Base-by-base conservation (phyloP, 2,113 vertebrate genomes). In the Psittacula cyanocephala region DNA sequence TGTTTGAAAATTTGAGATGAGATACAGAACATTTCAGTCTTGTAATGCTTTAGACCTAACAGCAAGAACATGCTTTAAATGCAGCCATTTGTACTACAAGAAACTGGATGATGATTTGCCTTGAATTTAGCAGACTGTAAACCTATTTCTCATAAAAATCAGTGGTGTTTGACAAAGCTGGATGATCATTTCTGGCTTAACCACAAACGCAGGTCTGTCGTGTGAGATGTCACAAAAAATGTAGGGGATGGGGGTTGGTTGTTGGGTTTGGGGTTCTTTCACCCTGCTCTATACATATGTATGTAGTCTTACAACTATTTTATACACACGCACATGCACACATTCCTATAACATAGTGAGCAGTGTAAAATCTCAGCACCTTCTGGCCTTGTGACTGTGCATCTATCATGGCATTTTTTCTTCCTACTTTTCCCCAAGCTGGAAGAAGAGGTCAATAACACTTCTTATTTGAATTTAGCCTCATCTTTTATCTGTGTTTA, bases 1-100 rank as follows among this genome's bases (percentile, higher is more conserved):
- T 97, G 96, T 97, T 97, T 97, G 92, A 97, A 97, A 97, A 95
- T 97, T 74, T 95, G 83, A 97, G 88, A 96, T 88, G 90, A 96
- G 81, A 95, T 96, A 88, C 24, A 88, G 90, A 93, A 81, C 80
- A 96, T 96, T 97, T 97, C 1, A 24, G 84, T 94, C 91, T 93
- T 95, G 75, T 91, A 95, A 93, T 92, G 71, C 74, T 91, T 81
- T 89, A 97, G 86, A 86, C 87, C 74, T 96, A 96, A 95, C 93
- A 91, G 79, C 59, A 88, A 63, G 70, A 89, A 93, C 88, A 90
- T 96, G 81, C 52, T 96, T 97, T 96, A 96, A 92, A 96, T 78
- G 79, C 81, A 97, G 79, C 75, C 86, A 84, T 96, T 97, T 93
- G 78, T 94, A 76, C 60, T 93, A 62, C 60, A 70, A 89, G 82